Evolutionary conservation across 2,797 vertebrate species (phyloP).

Genomic region (Arvicola amphibius): DNA sequence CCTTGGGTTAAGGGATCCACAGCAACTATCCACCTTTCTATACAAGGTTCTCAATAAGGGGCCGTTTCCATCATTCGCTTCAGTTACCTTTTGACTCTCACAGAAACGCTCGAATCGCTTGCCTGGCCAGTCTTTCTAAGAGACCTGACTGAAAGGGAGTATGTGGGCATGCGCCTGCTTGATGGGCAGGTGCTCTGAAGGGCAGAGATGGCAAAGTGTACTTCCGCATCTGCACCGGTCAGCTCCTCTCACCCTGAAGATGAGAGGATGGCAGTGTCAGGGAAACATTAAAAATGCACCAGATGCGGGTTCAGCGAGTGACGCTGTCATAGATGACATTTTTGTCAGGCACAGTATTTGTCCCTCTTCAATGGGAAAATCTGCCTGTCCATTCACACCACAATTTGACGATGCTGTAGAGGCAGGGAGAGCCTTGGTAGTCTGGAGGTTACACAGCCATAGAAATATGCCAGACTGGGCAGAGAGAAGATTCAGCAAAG

Average conservation of each 20-base stretch:
- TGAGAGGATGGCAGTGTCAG: background rate
- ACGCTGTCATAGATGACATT: background rate
- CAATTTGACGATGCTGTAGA: background rate
- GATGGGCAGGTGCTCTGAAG: background rate
- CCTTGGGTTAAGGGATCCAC: background rate
- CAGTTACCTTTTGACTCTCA: background rate
- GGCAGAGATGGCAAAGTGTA: background rate
- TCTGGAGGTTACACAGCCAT: background rate
- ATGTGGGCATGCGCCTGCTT: background rate
- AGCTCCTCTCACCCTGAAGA: background rate
- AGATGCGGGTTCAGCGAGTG: background rate
- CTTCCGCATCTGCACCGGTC: background rate
- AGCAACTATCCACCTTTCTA: background rate
- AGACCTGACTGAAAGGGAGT: background rate
- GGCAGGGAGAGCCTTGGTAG: background rate
- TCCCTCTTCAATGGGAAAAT: background rate
- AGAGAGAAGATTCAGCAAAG: background rate
- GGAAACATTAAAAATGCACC: slow-evolving; percentile 31
- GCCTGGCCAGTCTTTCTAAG: background rate
- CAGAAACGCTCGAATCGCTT: background rate
- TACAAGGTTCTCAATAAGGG: background rate
- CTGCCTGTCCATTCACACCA: background rate
- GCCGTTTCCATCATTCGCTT: background rate
- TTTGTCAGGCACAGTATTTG: background rate
- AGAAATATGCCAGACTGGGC: background rate